A percentile compares a stretch with the other conserved stretches of the same genome.
These are phyloP conservation scores for Rhagologus leucostigma DNA, from an alignment of 2,113 vertebrate genomes.

Conservation along the genomic window DNA sequence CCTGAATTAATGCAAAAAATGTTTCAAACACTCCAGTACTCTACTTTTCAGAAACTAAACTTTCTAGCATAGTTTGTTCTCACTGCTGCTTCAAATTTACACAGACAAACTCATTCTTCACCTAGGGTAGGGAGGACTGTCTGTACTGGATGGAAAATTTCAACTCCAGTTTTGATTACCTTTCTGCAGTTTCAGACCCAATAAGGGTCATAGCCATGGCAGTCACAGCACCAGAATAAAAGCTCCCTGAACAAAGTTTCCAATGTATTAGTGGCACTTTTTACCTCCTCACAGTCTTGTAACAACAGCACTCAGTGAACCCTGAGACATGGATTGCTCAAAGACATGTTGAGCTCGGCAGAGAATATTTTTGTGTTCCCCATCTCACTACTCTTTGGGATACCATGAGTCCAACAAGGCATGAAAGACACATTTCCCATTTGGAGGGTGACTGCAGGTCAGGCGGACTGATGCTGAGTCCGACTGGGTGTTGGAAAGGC, in stretches of 20 bases:
- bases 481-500: neutral
- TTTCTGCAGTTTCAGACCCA: neutral
- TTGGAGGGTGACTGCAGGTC: neutral
- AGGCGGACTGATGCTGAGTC: neutral
- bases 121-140: neutral
- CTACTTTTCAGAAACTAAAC: neutral
- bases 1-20: neutral
- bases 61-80: neutral
- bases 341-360: neutral
- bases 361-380: neutral
- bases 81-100: neutral
- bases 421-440: neutral
- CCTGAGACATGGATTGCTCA: neutral
- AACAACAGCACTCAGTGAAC: neutral
- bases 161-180: neutral
- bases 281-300: neutral
- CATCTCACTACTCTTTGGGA: neutral
- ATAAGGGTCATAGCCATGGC: neutral
- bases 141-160: neutral
- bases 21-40: neutral
- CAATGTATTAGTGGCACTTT: neutral
- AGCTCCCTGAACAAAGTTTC: neutral
- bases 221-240: neutral
- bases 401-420: neutral
- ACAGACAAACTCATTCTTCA: neutral